Conservation (phyloP, 2,113 vertebrate species). For the Alethe castanea region DNA sequence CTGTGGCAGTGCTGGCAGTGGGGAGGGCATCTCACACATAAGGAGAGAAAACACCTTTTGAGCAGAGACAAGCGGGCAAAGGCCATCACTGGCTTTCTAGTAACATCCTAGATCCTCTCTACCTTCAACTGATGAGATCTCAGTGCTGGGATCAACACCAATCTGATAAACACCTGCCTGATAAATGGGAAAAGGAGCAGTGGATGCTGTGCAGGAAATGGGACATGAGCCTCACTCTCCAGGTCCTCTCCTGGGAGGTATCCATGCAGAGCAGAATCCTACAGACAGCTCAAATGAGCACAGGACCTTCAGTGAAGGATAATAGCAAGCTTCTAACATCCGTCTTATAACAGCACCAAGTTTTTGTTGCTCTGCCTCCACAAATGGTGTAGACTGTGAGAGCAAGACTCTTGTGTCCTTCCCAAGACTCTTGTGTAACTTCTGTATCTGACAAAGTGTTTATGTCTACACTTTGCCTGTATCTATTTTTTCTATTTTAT, state of each 20-base stretch:
- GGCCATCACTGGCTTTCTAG: not conserved
- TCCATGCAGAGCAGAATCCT: fast-evolving
- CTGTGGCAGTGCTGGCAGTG: not conserved
- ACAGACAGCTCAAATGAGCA: not conserved
- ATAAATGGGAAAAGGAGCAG: not conserved
- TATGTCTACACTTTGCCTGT: not conserved
- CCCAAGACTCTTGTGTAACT: not conserved
- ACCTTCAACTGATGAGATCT: not conserved
- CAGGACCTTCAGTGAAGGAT: not conserved
- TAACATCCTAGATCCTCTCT: not conserved
- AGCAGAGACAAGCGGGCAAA: not conserved
- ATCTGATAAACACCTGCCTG: too few species aligned
- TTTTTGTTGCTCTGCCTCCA: not conserved
- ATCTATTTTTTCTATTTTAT: not conserved
- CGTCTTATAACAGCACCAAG: not conserved
- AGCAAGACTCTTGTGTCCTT: not conserved
- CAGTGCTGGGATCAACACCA: not conserved
- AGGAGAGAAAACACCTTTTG: not conserved
- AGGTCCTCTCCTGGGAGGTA: not conserved
- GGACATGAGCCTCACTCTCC: not conserved
- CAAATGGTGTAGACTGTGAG: fast-evolving
- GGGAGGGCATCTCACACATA: not conserved
- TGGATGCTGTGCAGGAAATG: not conserved
- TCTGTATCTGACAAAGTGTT: not conserved
- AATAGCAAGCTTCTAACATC: fast-evolving